phyloP scores from a whole-genome alignment of 2,113 vertebrate genomes.

The Pelodiscus sinensis region DNA sequence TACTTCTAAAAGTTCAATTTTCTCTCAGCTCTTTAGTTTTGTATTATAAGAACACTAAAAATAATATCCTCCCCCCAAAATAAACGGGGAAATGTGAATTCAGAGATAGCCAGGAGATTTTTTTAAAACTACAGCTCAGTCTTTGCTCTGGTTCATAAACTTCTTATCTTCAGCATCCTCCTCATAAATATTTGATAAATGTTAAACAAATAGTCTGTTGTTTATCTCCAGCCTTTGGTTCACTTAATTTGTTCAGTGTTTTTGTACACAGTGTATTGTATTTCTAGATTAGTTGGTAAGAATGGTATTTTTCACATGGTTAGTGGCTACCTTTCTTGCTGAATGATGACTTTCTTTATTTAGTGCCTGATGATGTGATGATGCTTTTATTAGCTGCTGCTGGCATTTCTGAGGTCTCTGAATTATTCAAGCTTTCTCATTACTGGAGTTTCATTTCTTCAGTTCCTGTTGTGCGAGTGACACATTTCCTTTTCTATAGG shows the following conservation, averaged over 20 bases:
- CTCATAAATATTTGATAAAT: not conserved
- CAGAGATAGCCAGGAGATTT: not conserved
- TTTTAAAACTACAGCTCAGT: not conserved
- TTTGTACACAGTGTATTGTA: not conserved
- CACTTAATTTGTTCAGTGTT: not conserved
- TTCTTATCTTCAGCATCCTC: not conserved
- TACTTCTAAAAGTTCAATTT: no score
- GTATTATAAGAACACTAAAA: no score
- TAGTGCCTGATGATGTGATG: not conserved
- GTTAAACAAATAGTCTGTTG: not conserved
- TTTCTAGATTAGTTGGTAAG: not conserved
- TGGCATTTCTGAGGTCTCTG: not conserved
- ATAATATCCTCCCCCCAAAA: no score
- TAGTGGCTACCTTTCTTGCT: not conserved
- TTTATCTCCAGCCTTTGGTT: conserved; percentile 2
- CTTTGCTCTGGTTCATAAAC: not conserved
- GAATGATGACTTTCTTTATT: not conserved
- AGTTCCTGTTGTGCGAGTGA: not conserved
- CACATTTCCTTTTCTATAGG: not conserved
- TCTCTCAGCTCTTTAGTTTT: no score
- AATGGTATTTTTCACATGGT: not conserved
- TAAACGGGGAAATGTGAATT: not conserved
- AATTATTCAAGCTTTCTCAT: not conserved
- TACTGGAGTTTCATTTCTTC: not conserved
- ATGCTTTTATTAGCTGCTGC: not conserved